Base-by-base conservation (phyloP, 1,140 invertebrate genomes). In the Drosophila bocki region DNA sequence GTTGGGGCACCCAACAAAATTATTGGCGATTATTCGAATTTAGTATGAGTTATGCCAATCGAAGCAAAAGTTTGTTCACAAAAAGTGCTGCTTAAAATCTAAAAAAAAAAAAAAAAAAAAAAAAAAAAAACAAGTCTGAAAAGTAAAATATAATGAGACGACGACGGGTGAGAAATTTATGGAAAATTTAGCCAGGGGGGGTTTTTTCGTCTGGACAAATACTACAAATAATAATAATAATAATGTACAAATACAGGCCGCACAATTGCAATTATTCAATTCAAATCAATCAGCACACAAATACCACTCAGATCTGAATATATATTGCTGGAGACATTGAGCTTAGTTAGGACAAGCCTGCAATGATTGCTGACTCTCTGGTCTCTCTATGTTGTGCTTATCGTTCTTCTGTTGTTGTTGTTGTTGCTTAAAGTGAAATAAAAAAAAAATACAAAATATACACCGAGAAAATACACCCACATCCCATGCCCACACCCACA, bases 241-340 rank as follows among this genome's bases (percentile, higher is more conserved):
- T 69, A 68, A 70, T 56, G 47, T 63, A 65, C 32, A 42, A 47
- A 64, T 65, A 33, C 48, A 22, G 47, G 67, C n/a, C 63, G 22
- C 69, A 83, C 83, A 87, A 91, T 80, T 86, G 90, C 91, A 92
- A 92, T 92, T 92, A 92, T 92, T 91, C 86, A 92, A 92, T 92
- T 92, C 86, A 88, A 92, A 92, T 91, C 91, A 92, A 92, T 92
- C 91, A 88, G 70, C 82, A 72, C 59, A 51, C 80, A 44, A 54
- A 58, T 56, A 56, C 50, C 63, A 80, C 42, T 50, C 32, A 7
- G 32, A 35, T 53, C 17, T 9, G 29, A 37, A 54, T 33, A 58
- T 53, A 47, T 54, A 45, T 50, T 44, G 47, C 60, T 63, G 70
- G 80, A 87, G 80, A 87, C 84, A 87, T 87, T 88, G 84, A 90